These are phyloP conservation scores for Sander vitreus DNA, from an alignment of 2,113 vertebrate genomes.

Conservation along the genomic window DNA sequence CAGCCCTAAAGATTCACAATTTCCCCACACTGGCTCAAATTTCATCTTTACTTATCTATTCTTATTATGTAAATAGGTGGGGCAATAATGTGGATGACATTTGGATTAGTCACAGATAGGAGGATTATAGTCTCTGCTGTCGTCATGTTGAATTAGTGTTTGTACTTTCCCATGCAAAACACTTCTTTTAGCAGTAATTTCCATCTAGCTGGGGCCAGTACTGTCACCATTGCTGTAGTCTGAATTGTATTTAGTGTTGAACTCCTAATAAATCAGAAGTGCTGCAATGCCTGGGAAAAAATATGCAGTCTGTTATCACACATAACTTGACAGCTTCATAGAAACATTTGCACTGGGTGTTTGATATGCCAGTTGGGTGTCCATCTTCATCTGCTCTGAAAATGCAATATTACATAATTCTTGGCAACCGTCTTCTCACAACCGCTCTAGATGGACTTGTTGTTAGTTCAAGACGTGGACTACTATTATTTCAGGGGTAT, in stretches of 20 bases:
- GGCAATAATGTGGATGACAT: slow-evolving; percentile 24
- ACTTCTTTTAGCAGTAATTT: slow-evolving; percentile 26
- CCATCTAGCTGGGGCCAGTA: background rate
- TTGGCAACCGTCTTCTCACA: background rate
- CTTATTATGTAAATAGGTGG: background rate
- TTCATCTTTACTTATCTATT: slow-evolving; percentile 8
- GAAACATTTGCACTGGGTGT: slow-evolving; percentile 5
- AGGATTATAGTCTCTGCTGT: slow-evolving; percentile 39
- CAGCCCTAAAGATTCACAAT: background rate
- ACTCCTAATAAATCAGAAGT: slow-evolving; percentile 1
- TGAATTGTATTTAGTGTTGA: slow-evolving; percentile 8
- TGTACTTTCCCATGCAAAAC: slow-evolving; percentile 26
- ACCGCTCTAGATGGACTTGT: background rate
- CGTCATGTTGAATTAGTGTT: slow-evolving; percentile 28
- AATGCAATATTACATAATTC: slow-evolving; percentile 13
- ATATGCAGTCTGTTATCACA: slow-evolving; percentile 9
- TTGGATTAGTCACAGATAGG: slow-evolving; percentile 8
- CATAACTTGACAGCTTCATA: slow-evolving; percentile 13
- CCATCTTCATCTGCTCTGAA: slow-evolving; percentile 26
- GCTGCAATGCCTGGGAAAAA: background rate
- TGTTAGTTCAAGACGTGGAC: background rate
- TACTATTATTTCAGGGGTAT: background rate
- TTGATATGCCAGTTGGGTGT: slow-evolving; percentile 2
- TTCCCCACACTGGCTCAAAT: slow-evolving; percentile 5
- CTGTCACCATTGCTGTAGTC: slow-evolving; percentile 5